Evolutionary conservation across 2,888 invertebrate genomes (phyloP).

Genomic region (Halictus ligatus): DNA sequence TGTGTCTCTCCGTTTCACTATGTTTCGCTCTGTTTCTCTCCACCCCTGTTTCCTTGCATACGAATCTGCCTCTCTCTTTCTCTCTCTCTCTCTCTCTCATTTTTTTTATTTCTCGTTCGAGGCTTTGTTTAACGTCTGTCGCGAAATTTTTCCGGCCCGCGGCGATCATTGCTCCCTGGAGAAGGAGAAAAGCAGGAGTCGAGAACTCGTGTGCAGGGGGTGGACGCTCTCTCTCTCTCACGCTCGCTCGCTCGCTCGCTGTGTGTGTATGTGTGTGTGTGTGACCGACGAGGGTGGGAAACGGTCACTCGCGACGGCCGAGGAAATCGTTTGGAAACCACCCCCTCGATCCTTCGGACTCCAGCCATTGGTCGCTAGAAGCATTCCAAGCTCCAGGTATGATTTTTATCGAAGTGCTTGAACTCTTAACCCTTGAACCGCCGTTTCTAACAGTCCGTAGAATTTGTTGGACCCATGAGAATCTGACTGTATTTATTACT

Average conservation of each 20-base stretch:
- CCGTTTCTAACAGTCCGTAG: no score
- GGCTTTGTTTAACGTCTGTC: conserved; percentile 83
- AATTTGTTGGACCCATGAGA: no score
- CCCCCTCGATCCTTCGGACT: not conserved
- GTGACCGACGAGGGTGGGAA: not conserved
- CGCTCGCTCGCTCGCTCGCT: not conserved
- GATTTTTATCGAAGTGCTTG: not conserved
- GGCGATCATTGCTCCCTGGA: conserved; percentile 81
- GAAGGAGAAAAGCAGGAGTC: conserved; percentile 69
- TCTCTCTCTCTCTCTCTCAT: conserved; percentile 47
- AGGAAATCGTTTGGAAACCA: conserved; percentile 47
- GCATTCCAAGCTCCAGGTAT: not conserved
- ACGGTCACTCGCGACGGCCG: conserved; percentile 13
- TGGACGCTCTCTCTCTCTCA: not conserved
- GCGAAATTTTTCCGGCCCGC: conserved; percentile 80
- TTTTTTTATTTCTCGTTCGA: conserved; percentile 67
- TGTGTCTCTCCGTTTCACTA: conserved; percentile 11
- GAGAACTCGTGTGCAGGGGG: conserved; percentile 31
- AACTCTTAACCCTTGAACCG: not conserved
- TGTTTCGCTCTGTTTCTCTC: conserved; percentile 21
- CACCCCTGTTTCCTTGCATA: conserved; percentile 10
- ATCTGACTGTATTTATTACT: no score
- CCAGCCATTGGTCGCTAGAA: not conserved
- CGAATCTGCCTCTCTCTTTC: not conserved
- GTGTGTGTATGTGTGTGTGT: no score